Evolutionary conservation across 2,888 invertebrate genomes (phyloP).

Genomic region (Catocala fraxini): DNA sequence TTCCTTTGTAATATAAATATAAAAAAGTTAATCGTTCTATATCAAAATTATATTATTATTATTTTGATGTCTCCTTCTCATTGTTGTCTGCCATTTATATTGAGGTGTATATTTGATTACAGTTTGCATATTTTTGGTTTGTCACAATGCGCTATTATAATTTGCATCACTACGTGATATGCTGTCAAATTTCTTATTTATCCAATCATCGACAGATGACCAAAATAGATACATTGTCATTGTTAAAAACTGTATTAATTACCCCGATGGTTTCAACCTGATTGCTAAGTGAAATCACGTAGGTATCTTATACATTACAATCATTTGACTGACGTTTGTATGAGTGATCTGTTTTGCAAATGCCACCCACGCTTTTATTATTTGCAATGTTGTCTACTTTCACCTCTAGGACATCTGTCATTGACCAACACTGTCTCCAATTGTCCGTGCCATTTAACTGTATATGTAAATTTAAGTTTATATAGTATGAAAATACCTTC

Average conservation of each 20-base stretch:
- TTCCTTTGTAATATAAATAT: no score
- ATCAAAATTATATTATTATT: neutral
- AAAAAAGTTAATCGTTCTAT: no score
- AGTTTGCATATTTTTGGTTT: conserved; percentile 43
- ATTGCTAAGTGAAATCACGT: conserved; percentile 45
- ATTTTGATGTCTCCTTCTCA: conserved; percentile 13
- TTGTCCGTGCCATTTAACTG: conserved; percentile 30
- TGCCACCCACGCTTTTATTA: conserved; percentile 67
- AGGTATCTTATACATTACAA: conserved; percentile 48
- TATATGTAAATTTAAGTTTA: no score
- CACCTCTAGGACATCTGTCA: conserved; percentile 58
- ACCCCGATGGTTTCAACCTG: conserved; percentile 9
- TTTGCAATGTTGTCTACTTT: conserved; percentile 69
- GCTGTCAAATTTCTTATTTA: conserved; percentile 31
- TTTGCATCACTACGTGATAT: conserved; percentile 43
- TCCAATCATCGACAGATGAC: conserved; percentile 17
- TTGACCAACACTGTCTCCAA: conserved; percentile 50
- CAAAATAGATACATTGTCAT: conserved; percentile 29
- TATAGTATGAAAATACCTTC: no score
- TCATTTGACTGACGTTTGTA: conserved; percentile 59
- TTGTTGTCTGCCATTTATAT: conserved; percentile 24
- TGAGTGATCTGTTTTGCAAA: conserved; percentile 68
- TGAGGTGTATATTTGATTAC: conserved; percentile 29
- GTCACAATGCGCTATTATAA: conserved; percentile 30
- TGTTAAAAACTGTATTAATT: conserved; percentile 23